Conservation (phyloP, 2,113 vertebrate genomes). For the Clinocottus analis region DNA sequence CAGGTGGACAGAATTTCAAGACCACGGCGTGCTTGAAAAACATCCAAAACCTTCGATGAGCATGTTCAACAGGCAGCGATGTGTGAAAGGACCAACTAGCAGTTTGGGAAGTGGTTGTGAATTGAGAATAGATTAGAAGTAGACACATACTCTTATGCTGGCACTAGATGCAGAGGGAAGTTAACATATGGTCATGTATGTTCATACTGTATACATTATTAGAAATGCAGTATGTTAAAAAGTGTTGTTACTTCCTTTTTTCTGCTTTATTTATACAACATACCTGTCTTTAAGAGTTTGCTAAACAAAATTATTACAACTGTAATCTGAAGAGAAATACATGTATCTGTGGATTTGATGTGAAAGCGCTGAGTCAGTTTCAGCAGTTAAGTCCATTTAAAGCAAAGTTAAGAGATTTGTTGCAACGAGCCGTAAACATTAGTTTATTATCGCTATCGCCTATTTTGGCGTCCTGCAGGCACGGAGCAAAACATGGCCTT, state of each 20-base stretch:
- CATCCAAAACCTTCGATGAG: background rate
- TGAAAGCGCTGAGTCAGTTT: background rate
- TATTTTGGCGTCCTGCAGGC: background rate
- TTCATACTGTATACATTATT: background rate
- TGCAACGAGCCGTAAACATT: background rate
- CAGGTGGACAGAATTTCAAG: constrained; percentile 21
- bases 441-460: background rate
- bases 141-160: background rate
- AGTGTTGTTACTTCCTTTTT: background rate
- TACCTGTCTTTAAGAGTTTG: background rate
- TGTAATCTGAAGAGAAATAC: background rate
- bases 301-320: background rate
- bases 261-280: background rate
- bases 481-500: constrained; percentile 23
- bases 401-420: background rate
- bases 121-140: background rate
- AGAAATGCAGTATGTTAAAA: background rate
- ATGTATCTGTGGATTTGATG: background rate
- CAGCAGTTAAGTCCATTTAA: background rate
- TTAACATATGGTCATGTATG: no score
- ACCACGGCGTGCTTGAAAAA: background rate
- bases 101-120: background rate
- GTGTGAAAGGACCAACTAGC: background rate
- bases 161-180: background rate
- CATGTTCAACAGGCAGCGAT: background rate